Evolutionary conservation across 2,113 vertebrate species (phyloP).

Genomic region (Australoheros scitulus): DNA sequence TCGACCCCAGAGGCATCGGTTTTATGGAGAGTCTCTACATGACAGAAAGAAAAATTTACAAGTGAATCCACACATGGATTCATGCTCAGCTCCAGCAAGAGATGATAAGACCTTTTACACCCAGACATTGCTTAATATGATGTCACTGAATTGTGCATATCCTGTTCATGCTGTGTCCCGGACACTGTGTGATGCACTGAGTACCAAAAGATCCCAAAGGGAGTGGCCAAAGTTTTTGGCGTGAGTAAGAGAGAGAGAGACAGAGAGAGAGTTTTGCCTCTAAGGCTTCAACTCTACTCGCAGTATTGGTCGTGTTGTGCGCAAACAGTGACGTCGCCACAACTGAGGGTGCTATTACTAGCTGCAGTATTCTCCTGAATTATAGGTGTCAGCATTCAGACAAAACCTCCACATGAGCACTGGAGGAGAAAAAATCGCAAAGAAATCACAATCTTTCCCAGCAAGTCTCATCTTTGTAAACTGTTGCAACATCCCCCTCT

Average conservation of each 20-base stretch:
- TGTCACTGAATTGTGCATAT: background rate
- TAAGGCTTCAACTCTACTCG: background rate
- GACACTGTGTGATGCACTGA: background rate
- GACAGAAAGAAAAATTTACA: background rate
- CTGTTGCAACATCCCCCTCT: background rate
- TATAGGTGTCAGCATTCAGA: background rate
- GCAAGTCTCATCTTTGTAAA: background rate
- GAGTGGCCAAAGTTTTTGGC: no score
- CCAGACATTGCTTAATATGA: background rate
- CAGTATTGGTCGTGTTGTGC: background rate
- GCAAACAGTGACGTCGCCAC: background rate
- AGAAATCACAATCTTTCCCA: background rate
- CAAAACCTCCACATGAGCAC: background rate
- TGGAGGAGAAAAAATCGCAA: background rate
- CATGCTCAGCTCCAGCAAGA: background rate
- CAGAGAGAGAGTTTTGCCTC: background rate
- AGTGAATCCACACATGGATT: background rate
- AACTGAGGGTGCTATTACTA: background rate
- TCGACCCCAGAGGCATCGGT: slow-evolving; percentile 4
- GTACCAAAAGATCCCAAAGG: background rate
- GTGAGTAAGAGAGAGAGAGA: no score
- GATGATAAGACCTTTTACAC: background rate
- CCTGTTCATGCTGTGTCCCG: background rate
- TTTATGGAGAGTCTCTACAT: slow-evolving; percentile 1
- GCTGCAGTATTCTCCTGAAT: background rate